These are phyloP conservation scores for Pipistrellus kuhlii DNA, from an alignment of 2,797 vertebrate species.

Conservation along the genomic window DNA sequence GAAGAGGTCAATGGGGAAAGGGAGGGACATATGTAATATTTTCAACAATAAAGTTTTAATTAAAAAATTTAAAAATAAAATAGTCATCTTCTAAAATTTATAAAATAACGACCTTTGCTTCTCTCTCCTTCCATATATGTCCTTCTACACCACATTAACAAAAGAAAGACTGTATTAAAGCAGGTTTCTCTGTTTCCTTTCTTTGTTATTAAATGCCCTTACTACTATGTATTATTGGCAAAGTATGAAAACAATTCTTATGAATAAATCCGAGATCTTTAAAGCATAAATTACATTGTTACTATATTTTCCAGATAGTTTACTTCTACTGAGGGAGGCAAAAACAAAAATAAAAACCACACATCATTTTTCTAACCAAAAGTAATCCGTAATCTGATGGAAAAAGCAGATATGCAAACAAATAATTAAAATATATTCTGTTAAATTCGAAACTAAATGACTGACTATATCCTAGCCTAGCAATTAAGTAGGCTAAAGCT, in stretches of 20 bases:
- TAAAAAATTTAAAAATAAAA: not conserved
- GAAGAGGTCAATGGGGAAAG: no score
- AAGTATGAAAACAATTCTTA: not conserved
- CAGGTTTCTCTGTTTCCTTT: not conserved
- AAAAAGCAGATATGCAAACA: not conserved
- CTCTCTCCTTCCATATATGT: not conserved
- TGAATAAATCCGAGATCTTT: not conserved
- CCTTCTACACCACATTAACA: not conserved
- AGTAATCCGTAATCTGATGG: not conserved
- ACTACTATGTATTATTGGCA: not conserved
- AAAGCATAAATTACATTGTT: not conserved
- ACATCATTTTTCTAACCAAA: not conserved
- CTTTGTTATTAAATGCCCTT: constrained; percentile 6
- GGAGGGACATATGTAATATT: no score
- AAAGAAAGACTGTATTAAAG: not conserved
- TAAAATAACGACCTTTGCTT: not conserved
- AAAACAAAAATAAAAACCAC: not conserved
- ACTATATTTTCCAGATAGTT: not conserved
- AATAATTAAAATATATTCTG: not conserved
- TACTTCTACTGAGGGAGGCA: not conserved
- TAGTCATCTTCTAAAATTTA: constrained; percentile 24
- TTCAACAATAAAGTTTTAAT: no score
- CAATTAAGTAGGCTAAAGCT: not conserved
- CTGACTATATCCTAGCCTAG: not conserved
- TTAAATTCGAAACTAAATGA: not conserved